phyloP scores from a whole-genome alignment of 1,140 invertebrate genomes.

The Cydia fagiglandana region DNA sequence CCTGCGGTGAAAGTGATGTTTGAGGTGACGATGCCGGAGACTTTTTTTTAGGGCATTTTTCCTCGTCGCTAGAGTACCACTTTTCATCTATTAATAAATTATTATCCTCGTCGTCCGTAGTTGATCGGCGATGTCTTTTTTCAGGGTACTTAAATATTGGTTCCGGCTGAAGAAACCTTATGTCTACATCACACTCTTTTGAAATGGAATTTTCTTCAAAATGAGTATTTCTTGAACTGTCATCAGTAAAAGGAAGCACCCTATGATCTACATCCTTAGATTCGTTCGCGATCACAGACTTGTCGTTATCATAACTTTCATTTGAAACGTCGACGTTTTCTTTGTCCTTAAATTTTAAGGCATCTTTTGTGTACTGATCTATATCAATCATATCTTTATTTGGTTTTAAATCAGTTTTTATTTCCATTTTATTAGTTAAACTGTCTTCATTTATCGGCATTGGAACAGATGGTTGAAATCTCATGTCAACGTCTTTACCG shows the following conservation, averaged over 20 bases:
- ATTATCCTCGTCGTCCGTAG: conserved; percentile 79
- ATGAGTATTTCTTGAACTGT: conserved; percentile 52
- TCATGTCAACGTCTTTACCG: conserved; percentile 79
- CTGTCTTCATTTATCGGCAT: conserved; percentile 49
- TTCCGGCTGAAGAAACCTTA: conserved; percentile 69
- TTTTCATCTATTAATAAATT: conserved; percentile 82
- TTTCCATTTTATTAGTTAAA: conserved; percentile 38
- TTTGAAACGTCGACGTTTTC: conserved; percentile 73
- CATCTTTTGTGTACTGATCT: conserved; percentile 78
- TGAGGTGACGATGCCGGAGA: conserved; percentile 62
- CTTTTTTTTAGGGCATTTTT: conserved; percentile 73
- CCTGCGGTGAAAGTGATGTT: conserved; percentile 56
- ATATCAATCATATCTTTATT: conserved; percentile 76
- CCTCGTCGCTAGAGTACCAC: conserved; percentile 89
- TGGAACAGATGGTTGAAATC: conserved; percentile 64
- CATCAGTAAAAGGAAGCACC: conserved; percentile 72
- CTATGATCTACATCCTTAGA: conserved; percentile 78
- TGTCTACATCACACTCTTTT: conserved; percentile 77
- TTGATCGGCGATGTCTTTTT: conserved; percentile 70
- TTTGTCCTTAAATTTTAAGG: conserved; percentile 77
- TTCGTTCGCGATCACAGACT: conserved; percentile 56
- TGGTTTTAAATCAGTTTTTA: conserved; percentile 50
- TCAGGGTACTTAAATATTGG: conserved; percentile 71
- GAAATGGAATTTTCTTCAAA: conserved; percentile 61
- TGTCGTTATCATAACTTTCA: conserved; percentile 62